Evolutionary conservation across 2,888 invertebrate species (phyloP).

Genomic region (Nudaria mundana): DNA sequence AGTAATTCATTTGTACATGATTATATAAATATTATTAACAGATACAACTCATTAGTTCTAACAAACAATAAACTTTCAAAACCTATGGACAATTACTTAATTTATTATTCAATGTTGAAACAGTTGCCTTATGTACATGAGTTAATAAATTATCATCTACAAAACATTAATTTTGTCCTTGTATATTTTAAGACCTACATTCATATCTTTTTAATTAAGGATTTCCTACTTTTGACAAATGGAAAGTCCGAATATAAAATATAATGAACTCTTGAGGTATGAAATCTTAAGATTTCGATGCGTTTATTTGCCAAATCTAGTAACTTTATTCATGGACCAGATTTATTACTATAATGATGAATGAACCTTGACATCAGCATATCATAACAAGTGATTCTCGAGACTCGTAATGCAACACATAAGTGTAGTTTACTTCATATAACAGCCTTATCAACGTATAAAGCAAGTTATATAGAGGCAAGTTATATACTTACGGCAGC

Average conservation of each 20-base stretch:
- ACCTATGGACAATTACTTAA: slow-evolving; percentile 10
- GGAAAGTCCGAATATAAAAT: too few relatives aligned
- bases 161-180: slow-evolving; percentile 1
- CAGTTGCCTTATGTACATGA: slow-evolving; percentile 24
- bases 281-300: too few relatives aligned
- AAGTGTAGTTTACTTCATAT: not conserved
- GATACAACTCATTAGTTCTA: too few relatives aligned
- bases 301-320: too few relatives aligned
- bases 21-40: too few relatives aligned
- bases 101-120: slow-evolving; percentile 5
- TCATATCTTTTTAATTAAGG: not conserved
- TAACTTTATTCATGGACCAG: too few relatives aligned
- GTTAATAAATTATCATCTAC: slow-evolving; percentile 1
- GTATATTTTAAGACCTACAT: not conserved
- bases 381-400: slow-evolving; percentile 7
- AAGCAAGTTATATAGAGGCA: slow-evolving; percentile 10
- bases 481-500: slow-evolving; percentile 45
- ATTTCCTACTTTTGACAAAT: not conserved
- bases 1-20: too few relatives aligned
- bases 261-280: too few relatives aligned
- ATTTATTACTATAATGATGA: too few relatives aligned
- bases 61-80: not conserved
- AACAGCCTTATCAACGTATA: slow-evolving; percentile 2
- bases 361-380: slow-evolving; percentile 57
- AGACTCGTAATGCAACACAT: slow-evolving; percentile 10